Evolutionary conservation across 2,797 vertebrate genomes (phyloP).

Genomic region (Bovichtus diacanthus): DNA sequence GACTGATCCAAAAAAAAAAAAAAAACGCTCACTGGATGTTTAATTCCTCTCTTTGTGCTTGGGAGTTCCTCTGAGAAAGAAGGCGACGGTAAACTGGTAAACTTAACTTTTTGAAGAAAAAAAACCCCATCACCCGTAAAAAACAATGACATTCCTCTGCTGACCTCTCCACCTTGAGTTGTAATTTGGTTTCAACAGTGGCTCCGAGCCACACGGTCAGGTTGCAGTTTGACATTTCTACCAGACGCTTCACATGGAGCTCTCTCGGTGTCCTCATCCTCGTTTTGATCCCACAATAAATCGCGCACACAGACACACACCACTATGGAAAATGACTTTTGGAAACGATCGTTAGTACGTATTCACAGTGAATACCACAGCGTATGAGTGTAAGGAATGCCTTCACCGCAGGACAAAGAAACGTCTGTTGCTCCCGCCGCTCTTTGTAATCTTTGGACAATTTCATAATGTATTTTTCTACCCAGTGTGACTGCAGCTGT

Average conservation of each 20-base stretch:
- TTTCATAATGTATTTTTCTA: constrained; percentile 60
- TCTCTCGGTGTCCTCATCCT: constrained; percentile 50
- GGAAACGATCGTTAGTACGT: constrained; percentile 48
- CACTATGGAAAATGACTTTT: constrained; percentile 66
- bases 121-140: constrained; percentile 1
- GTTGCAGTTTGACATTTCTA: constrained; percentile 59
- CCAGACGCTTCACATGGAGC: constrained; percentile 25
- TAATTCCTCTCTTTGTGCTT: background rate
- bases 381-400: constrained; percentile 66
- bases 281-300: constrained; percentile 49
- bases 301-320: constrained; percentile 19
- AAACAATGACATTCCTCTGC: constrained; percentile 63
- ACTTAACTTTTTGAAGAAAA: constrained; percentile 32
- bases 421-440: constrained; percentile 69
- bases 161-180: constrained; percentile 66
- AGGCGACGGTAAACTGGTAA: background rate
- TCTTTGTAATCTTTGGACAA: constrained; percentile 72
- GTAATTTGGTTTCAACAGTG: constrained; percentile 66
- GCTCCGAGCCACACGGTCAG: constrained; percentile 32
- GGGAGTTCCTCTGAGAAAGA: constrained; percentile 16
- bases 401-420: constrained; percentile 74
- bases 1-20: background rate
- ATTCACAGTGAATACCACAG: constrained; percentile 58
- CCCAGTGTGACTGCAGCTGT: constrained; percentile 60
- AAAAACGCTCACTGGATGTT: background rate